Evolutionary conservation across 1,140 invertebrate genomes (phyloP), one percentile per base, ranked within the genome.

Genomic region (Triops longicaudatus): DNA sequence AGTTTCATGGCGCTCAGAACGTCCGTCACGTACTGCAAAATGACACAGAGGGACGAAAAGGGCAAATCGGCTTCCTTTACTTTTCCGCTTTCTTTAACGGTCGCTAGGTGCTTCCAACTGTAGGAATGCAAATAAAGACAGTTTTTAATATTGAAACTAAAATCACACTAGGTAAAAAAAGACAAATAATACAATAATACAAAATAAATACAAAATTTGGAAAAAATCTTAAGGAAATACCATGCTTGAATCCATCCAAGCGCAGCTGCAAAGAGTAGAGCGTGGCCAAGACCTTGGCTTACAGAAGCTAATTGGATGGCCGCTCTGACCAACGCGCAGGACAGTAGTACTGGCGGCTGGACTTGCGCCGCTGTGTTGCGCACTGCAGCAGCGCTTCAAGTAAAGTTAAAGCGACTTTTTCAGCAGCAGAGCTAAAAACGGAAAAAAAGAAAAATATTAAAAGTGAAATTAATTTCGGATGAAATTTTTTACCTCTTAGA

Each of bases 301-400:
- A 92, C 91, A 82, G 94, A 92, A 0, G 95, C 94, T 76, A 97
- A 84, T 2, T 91, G 93, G 3, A 92, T 91, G 85, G 87, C 84
- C 6, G 95, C 90, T 79, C 90, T 88, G 87, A 97, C 90, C 14
- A 97, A 85, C 81, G 94, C 92, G 2, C 50, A n/a, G 9, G 91
- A 73, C 31, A 73, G 73, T 1, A 77, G 37, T 1, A 75, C 11
- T 44, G 74, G 44, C 14, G 71, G 26, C 26, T 74, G 26, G 26
- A 14, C 12, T 3, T 74, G 31, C 27, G 26, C 26, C 9, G 74
- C 31, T 50, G 74, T 50, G 26, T 26, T 37, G 73, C 50, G 73
- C 73, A 63, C n/a, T 73, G 42, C 50, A 79, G 50, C 26, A 78
- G 41, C 17, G 75, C 41, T 6, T 72, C 42, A 17, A 77, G 27